These are phyloP conservation scores for Pemphigus obesinymphae DNA, from an alignment of 1,140 invertebrate genomes.

Conservation along the genomic window DNA sequence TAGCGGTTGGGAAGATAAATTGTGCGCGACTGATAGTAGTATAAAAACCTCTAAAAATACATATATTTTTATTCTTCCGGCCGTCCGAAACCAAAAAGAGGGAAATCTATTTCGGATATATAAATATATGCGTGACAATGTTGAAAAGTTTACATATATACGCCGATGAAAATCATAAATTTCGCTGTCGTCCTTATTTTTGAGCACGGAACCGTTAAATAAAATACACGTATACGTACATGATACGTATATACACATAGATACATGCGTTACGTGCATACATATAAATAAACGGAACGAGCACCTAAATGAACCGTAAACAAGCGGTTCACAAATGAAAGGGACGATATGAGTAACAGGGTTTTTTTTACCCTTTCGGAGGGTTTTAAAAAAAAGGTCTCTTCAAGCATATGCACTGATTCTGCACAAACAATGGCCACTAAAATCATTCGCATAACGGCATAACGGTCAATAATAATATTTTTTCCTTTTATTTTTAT, in stretches of 20 bases:
- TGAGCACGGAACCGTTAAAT: background rate
- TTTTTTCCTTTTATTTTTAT: too few relatives aligned
- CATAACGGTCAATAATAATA: background rate
- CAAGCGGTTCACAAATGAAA: background rate
- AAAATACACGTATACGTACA: background rate
- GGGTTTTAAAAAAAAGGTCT: background rate
- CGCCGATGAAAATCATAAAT: slow-evolving; percentile 35
- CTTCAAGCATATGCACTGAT: background rate
- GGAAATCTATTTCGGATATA: slow-evolving; percentile 23
- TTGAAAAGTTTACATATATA: slow-evolving; percentile 34
- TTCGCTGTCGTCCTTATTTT: background rate
- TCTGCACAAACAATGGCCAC: background rate
- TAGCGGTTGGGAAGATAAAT: slow-evolving; percentile 33
- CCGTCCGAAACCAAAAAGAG: background rate
- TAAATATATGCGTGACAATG: too few relatives aligned
- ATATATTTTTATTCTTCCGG: slow-evolving; percentile 18
- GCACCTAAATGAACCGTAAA: slow-evolving; percentile 10
- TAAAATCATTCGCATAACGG: background rate
- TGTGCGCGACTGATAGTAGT: slow-evolving; percentile 20
- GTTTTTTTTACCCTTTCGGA: background rate
- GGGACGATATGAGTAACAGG: background rate
- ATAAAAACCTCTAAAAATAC: slow-evolving; percentile 35
- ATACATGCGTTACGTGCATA: background rate
- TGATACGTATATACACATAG: background rate
- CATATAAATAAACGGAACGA: slow-evolving; percentile 4